Evolutionary conservation across 2,888 invertebrate genomes (phyloP).

Genomic region (Cephonodes hylas): DNA sequence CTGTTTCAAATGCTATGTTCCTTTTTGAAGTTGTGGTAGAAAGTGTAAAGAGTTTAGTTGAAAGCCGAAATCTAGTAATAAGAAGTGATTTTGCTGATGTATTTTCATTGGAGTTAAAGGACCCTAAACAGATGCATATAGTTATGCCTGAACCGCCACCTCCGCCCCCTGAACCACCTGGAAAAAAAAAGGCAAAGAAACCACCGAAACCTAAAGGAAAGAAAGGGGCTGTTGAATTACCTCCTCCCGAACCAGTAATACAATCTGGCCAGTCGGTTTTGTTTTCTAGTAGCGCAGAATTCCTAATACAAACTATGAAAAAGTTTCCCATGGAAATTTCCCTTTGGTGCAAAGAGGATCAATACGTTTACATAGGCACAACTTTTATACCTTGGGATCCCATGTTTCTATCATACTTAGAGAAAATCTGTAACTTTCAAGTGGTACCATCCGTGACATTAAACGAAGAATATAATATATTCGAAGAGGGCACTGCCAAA

Average conservation of each 20-base stretch:
- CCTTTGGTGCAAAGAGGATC: constrained; percentile 70
- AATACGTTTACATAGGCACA: constrained; percentile 57
- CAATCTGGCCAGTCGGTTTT: constrained; percentile 72
- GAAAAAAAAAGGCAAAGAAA: constrained; percentile 58
- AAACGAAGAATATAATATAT: constrained; percentile 69
- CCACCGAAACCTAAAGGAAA: constrained; percentile 53
- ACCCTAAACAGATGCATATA: constrained; percentile 72
- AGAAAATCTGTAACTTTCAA: constrained; percentile 46
- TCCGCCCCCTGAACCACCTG: constrained; percentile 60
- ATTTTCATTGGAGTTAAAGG: constrained; percentile 69
- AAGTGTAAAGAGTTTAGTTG: constrained; percentile 56
- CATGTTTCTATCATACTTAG: constrained; percentile 51
- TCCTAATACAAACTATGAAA: constrained; percentile 64
- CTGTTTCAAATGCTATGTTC: constrained; percentile 66
- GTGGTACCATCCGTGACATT: constrained; percentile 48
- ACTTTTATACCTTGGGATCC: constrained; percentile 64
- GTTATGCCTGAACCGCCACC: constrained; percentile 71
- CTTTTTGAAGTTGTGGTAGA: constrained; percentile 71
- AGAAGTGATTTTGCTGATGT: constrained; percentile 69
- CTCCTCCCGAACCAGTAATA: constrained; percentile 66
- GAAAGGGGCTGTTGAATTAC: constrained; percentile 47
- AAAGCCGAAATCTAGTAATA: constrained; percentile 58
- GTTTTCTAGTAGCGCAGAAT: constrained; percentile 63
- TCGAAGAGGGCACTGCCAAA: constrained; percentile 68
- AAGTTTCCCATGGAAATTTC: constrained; percentile 61